Evolutionary conservation across 2,797 vertebrate genomes (phyloP).

Genomic region (Serranus cabrilla): DNA sequence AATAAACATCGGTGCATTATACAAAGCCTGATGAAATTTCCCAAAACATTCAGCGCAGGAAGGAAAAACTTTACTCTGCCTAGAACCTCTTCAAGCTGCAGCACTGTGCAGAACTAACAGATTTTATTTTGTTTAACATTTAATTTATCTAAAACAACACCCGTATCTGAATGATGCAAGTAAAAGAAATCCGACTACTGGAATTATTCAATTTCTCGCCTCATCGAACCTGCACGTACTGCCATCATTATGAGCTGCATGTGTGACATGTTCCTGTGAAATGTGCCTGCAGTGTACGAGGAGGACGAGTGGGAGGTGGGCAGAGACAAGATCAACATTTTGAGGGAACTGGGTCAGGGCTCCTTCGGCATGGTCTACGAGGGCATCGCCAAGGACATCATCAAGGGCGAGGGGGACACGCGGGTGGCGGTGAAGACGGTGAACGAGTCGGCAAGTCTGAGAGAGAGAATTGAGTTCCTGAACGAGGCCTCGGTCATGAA

Average conservation of each 20-base stretch:
- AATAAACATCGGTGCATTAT: background rate
- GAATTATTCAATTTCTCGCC: background rate
- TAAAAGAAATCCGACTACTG: background rate
- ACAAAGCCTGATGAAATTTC: background rate
- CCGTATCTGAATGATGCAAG: background rate
- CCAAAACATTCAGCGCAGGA: background rate
- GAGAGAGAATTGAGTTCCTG: slow-evolving; percentile 97
- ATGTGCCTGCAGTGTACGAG: slow-evolving; percentile 89
- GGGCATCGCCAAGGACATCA: slow-evolving; percentile 93
- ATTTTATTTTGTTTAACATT: background rate
- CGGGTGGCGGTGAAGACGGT: slow-evolving; percentile 96
- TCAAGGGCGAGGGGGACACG: slow-evolving; percentile 92
- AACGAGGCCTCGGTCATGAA: slow-evolving; percentile 99
- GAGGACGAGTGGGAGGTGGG: slow-evolving; percentile 97
- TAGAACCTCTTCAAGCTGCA: background rate
- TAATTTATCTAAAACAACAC: background rate
- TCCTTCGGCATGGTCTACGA: slow-evolving; percentile 99
- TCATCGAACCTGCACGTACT: background rate
- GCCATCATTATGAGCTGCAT: background rate
- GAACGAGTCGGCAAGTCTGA: slow-evolving; percentile 94
- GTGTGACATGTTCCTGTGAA: slow-evolving; percentile 8
- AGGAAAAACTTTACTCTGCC: background rate
- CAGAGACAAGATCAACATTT: slow-evolving; percentile 93
- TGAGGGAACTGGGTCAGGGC: slow-evolving; percentile 95
- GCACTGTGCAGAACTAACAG: background rate